Evolutionary conservation across 2,797 vertebrate genomes (phyloP).

Genomic region (Acipenser ruthenus): DNA sequence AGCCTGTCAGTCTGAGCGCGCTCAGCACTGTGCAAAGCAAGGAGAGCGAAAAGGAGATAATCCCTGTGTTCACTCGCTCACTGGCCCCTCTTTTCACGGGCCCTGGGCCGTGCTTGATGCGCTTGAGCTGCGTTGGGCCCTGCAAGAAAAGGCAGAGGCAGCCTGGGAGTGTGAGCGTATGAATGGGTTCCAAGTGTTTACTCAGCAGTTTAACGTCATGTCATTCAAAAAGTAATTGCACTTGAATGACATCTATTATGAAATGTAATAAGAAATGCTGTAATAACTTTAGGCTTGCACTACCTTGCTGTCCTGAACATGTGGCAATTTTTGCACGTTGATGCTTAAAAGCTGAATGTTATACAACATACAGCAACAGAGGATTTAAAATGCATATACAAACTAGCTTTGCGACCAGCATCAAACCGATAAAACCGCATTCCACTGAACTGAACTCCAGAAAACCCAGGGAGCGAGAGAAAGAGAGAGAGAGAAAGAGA

Average conservation of each 20-base stretch:
- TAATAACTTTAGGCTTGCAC: no score
- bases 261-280: no score
- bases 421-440: no score
- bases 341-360: no score
- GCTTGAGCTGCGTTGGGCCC: slow-evolving; percentile 82
- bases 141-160: slow-evolving; percentile 80
- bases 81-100: slow-evolving; percentile 82
- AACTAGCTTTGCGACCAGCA: no score
- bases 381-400: no score
- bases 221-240: no score
- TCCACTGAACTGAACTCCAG: no score
- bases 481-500: not conserved
- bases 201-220: slow-evolving; percentile 61
- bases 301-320: no score
- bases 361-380: no score
- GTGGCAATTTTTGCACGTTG: no score
- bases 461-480: not conserved
- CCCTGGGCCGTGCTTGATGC: slow-evolving; percentile 98
- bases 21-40: slow-evolving; percentile 73
- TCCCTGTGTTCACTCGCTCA: slow-evolving; percentile 74
- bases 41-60: slow-evolving; percentile 80
- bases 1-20: slow-evolving; percentile 48
- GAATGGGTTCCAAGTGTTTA: slow-evolving; percentile 84
- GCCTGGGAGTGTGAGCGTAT: slow-evolving; percentile 63
- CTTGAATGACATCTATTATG: no score